Conservation (phyloP, 2,113 vertebrate genomes). For the Tachuris rubrigastra region DNA sequence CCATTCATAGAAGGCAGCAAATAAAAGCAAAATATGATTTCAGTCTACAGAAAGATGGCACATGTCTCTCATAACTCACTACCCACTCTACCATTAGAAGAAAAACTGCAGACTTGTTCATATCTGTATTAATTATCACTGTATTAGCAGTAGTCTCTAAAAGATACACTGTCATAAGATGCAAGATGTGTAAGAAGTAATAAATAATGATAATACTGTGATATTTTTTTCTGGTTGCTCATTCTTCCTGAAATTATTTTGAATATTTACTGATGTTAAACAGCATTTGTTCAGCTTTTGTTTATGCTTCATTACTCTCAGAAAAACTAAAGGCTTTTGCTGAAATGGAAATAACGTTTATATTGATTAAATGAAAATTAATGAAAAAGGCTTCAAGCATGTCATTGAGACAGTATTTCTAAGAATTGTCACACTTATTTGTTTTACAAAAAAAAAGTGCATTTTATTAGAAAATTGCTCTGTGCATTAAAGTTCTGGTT, state of each 20-base stretch:
- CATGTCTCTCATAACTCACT: neutral
- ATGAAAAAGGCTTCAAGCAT: neutral
- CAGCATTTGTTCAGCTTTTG: slow-evolving; percentile 5
- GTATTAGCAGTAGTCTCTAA: neutral
- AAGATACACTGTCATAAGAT: neutral
- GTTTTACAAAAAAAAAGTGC: neutral
- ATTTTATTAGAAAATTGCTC: neutral
- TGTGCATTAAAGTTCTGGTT: neutral
- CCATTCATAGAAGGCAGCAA: neutral
- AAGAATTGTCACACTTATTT: neutral
- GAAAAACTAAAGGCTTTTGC: slow-evolving; percentile 3
- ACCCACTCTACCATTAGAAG: neutral
- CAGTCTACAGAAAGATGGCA: neutral
- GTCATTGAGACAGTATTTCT: neutral
- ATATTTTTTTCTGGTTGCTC: neutral
- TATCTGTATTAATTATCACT: neutral
- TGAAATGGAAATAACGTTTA: neutral
- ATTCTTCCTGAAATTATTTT: slow-evolving; percentile 9
- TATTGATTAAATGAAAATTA: slow-evolving; percentile 11
- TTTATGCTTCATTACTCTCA: neutral
- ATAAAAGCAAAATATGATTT: neutral
- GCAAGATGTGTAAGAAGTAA: neutral
- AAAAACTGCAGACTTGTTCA: neutral
- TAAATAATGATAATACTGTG: neutral
- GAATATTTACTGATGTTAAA: neutral